phyloP scores from a whole-genome alignment of 2,113 vertebrate genomes.

The Nycticorax nycticorax region DNA sequence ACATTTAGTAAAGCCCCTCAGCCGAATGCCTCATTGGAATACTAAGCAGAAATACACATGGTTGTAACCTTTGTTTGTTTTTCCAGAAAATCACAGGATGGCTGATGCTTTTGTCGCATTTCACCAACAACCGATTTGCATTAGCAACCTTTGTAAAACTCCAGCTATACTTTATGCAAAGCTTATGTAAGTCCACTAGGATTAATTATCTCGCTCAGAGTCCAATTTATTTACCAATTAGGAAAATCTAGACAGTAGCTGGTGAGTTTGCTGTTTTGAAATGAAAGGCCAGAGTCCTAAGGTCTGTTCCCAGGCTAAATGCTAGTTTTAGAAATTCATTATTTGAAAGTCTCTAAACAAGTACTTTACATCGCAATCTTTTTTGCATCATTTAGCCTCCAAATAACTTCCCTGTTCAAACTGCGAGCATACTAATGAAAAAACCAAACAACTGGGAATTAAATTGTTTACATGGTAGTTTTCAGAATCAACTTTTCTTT shows the following conservation, averaged over 20 bases:
- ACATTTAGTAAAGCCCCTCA: background rate
- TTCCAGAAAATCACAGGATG: background rate
- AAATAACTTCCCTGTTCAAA: background rate
- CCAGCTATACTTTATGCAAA: background rate
- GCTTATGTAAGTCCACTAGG: background rate
- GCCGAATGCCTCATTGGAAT: background rate
- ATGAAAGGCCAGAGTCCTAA: background rate
- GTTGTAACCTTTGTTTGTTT: background rate
- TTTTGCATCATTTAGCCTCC: background rate
- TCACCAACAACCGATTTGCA: background rate
- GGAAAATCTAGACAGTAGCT: background rate
- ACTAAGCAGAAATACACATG: background rate
- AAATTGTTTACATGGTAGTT: background rate
- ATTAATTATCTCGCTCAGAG: background rate
- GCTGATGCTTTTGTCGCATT: background rate
- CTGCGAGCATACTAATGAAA: background rate
- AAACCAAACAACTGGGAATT: background rate
- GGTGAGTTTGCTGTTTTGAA: slow-evolving; percentile 3
- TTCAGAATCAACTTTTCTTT: background rate
- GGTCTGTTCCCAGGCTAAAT: background rate
- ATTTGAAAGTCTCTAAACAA: background rate
- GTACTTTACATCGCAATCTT: background rate
- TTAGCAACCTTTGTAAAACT: background rate
- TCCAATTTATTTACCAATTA: slow-evolving; percentile 11
- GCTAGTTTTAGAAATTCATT: background rate